phyloP scores from a whole-genome alignment of 2,888 invertebrate species.

The Hermodice carunculata region DNA sequence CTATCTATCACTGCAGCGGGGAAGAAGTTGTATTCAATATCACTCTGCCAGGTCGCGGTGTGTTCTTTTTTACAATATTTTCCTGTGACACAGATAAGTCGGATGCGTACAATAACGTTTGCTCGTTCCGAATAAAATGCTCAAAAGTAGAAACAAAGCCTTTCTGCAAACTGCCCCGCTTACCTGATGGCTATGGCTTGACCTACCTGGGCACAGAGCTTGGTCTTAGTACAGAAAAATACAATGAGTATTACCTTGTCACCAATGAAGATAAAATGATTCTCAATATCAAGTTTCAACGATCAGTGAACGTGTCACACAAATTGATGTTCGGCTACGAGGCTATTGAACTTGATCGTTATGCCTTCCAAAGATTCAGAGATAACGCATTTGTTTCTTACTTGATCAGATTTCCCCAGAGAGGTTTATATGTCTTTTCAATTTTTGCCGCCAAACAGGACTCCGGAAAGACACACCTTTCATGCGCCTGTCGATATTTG shows the following conservation, averaged over 20 bases:
- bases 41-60: slow-evolving; percentile 26
- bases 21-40: slow-evolving; percentile 26
- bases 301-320: slow-evolving; percentile 59
- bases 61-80: slow-evolving; percentile 41
- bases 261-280: slow-evolving; percentile 52
- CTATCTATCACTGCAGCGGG: slow-evolving; percentile 24
- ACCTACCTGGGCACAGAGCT: slow-evolving; percentile 20
- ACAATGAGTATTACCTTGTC: slow-evolving; percentile 27
- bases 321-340: slow-evolving; percentile 14
- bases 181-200: slow-evolving; percentile 33
- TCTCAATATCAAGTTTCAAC: slow-evolving; percentile 55
- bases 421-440: slow-evolving; percentile 64
- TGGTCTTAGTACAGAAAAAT: slow-evolving; percentile 29
- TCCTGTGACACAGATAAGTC: slow-evolving; percentile 30
- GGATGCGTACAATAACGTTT: slow-evolving; percentile 29
- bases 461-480: slow-evolving; percentile 43
- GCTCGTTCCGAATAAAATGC: slow-evolving; percentile 30
- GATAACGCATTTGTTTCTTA: slow-evolving; percentile 57
- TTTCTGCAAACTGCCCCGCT: slow-evolving; percentile 29
- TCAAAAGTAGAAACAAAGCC: slow-evolving; percentile 21
- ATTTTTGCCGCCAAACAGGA: slow-evolving; percentile 54
- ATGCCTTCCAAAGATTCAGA: slow-evolving; percentile 55
- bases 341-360: slow-evolving; percentile 42
- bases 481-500: slow-evolving; percentile 62
- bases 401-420: slow-evolving; percentile 59